Evolutionary conservation across 2,797 vertebrate genomes (phyloP).

Genomic region (Choloepus didactylus): DNA sequence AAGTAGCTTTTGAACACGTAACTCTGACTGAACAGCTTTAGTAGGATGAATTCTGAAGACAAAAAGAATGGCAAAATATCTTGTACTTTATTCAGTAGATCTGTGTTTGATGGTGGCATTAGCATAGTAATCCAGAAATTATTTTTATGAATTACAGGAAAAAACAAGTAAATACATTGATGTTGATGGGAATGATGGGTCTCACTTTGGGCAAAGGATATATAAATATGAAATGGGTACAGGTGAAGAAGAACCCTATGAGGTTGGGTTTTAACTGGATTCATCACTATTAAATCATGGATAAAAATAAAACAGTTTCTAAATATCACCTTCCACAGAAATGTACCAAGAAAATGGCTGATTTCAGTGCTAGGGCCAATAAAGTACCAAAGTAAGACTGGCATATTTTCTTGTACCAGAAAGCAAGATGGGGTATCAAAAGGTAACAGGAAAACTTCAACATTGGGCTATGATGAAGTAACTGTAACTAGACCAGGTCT

Average conservation of each 20-base stretch:
- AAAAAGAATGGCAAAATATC: constrained; percentile 6
- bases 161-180: background rate
- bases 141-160: background rate
- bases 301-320: background rate
- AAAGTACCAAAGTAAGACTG: background rate
- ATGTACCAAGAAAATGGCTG: background rate
- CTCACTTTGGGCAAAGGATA: background rate
- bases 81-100: constrained; percentile 6
- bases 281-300: background rate
- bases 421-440: constrained; percentile 3
- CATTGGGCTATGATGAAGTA: background rate
- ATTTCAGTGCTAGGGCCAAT: background rate
- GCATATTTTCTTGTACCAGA: background rate
- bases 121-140: background rate
- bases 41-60: background rate
- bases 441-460: constrained; percentile 14
- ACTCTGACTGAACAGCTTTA: background rate
- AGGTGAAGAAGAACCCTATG: background rate
- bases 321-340: background rate
- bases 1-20: background rate
- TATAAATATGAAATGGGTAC: background rate
- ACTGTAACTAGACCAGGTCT: background rate
- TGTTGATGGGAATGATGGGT: background rate
- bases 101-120: background rate
- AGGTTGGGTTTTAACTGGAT: constrained; percentile 4